Evolutionary conservation across 2,113 vertebrate species (phyloP).

Genomic region (Lipophrys pholis): DNA sequence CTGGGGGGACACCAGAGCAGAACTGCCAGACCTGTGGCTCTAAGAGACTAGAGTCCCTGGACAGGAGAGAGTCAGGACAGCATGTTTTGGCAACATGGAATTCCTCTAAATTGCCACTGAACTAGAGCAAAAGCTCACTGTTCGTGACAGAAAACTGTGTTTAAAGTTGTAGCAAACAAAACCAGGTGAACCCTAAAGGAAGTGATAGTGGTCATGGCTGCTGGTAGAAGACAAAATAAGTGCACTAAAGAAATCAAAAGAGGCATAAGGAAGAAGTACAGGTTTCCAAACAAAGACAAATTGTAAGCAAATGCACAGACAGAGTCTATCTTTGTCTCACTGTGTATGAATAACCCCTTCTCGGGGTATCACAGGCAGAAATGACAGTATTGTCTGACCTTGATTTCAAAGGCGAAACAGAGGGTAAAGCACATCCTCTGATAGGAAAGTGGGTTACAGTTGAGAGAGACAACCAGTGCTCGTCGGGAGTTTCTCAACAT

Average conservation of each 20-base stretch:
- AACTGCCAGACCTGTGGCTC: constrained; percentile 10
- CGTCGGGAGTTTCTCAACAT: constrained; percentile 55
- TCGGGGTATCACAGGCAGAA: constrained; percentile 37
- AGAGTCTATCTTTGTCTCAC: constrained; percentile 5
- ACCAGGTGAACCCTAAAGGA: constrained; percentile 33
- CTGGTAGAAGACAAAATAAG: constrained; percentile 9
- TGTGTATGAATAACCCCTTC: constrained; percentile 35
- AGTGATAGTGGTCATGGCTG: constrained; percentile 33
- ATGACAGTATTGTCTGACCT: constrained; percentile 65
- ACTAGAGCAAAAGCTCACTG: not conserved
- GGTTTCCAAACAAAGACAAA: not conserved
- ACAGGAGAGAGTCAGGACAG: constrained; percentile 16
- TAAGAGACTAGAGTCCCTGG: not conserved
- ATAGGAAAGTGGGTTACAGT: constrained; percentile 76
- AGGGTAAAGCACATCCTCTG: constrained; percentile 62
- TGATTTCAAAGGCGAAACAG: constrained; percentile 63
- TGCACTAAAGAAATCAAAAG: not conserved
- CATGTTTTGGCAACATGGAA: constrained; percentile 10
- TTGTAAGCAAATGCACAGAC: not conserved
- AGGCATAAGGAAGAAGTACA: not conserved
- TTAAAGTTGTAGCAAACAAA: constrained; percentile 1
- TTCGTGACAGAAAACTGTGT: not conserved
- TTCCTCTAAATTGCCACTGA: constrained; percentile 35
- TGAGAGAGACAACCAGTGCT: constrained; percentile 56
- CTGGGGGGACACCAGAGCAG: constrained; percentile 35